Conservation (phyloP, 2,113 vertebrate species). For the Aplodontia rufa region DNA sequence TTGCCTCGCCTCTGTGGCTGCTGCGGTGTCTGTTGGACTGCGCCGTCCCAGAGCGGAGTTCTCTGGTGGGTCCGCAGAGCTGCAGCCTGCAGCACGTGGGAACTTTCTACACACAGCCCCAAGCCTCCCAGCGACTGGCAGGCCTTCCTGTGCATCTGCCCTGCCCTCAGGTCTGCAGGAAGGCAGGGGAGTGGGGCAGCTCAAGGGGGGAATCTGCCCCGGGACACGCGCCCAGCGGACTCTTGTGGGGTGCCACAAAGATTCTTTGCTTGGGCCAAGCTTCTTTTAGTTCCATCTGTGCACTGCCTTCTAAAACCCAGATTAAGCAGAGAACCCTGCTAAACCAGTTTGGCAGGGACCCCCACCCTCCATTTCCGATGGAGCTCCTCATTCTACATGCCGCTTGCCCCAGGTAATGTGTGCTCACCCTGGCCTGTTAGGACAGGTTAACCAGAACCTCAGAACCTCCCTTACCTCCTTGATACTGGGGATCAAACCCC, state of each 20-base stretch:
- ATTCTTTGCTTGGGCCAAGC: too few species aligned
- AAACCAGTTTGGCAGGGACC: neutral
- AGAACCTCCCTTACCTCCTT: too few species aligned
- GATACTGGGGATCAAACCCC: too few species aligned
- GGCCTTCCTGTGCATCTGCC: too few species aligned
- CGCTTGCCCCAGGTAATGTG: neutral
- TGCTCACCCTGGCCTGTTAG: too few species aligned
- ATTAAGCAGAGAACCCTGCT: neutral
- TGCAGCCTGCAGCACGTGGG: neutral
- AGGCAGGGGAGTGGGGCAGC: fast-evolving
- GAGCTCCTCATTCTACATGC: neutral
- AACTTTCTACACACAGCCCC: neutral
- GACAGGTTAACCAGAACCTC: neutral
- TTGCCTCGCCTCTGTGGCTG: neutral
- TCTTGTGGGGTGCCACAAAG: neutral
- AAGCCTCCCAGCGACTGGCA: neutral
- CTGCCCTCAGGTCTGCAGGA: fast-evolving
- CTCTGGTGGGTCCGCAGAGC: neutral
- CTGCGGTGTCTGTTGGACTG: neutral
- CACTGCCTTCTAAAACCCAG: neutral
- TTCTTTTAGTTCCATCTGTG: too few species aligned
- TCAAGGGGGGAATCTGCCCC: neutral
- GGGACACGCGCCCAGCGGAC: neutral
- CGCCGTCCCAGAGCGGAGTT: neutral
- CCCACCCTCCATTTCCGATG: neutral